These are phyloP conservation scores for Drosophila paulistorum DNA, from an alignment of 1,140 invertebrate genomes.

Conservation along the genomic window DNA sequence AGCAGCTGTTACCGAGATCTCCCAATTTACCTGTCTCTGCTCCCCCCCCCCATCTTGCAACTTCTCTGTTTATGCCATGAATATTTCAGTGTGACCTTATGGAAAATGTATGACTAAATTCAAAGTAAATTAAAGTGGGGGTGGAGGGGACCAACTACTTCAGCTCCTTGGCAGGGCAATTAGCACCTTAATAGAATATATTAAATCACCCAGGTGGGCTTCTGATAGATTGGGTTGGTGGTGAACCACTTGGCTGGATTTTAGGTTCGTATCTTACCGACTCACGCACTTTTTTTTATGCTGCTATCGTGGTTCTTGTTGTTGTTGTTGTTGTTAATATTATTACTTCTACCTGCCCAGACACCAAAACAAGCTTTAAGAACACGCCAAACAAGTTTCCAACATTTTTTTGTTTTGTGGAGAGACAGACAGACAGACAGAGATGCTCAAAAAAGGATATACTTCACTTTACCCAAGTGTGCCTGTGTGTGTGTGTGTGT, in stretches of 20 bases:
- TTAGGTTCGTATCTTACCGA: background rate
- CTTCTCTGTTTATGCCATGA: background rate
- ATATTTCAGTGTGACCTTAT: conserved; percentile 9
- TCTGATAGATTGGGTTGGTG: background rate
- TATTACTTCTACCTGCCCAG: conserved; percentile 66
- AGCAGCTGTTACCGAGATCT: conserved; percentile 16
- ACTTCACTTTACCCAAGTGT: conserved; percentile 19
- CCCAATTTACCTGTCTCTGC: background rate
- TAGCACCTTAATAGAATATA: conserved; percentile 59
- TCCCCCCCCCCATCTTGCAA: background rate
- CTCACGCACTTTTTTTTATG: conserved; percentile 57
- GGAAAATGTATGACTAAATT: conserved; percentile 12
- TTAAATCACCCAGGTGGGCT: conserved; percentile 50
- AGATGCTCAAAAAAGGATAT: conserved; percentile 73
- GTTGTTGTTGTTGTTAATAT: conserved; percentile 41
- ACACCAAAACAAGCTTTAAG: conserved; percentile 79
- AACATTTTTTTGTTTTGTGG: conserved; percentile 45
- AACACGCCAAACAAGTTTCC: conserved; percentile 77
- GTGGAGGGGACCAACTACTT: background rate
- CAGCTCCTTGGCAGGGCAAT: conserved; percentile 43
- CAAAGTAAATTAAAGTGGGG: background rate
- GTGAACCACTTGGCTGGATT: conserved; percentile 51
- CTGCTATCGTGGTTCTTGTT: conserved; percentile 35
- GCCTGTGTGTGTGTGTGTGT: too few species aligned
- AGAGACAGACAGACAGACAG: conserved; percentile 17